Evolutionary conservation across 2,888 invertebrate genomes (phyloP).

Genomic region (Aspidapion aeneum): DNA sequence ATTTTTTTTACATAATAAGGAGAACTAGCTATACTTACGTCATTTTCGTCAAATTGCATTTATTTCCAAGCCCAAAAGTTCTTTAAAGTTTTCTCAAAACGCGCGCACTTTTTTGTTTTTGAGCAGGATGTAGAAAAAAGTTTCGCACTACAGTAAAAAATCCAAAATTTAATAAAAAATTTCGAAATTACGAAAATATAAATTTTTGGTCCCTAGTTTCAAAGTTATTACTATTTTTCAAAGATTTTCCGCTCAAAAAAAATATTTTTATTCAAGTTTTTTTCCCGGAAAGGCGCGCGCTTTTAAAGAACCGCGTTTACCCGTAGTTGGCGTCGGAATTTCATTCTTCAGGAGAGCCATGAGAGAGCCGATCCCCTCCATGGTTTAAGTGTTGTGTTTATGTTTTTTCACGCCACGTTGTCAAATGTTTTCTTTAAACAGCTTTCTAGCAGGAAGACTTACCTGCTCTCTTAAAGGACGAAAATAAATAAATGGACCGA

Average conservation of each 20-base stretch:
- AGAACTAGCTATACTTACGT: constrained; percentile 10
- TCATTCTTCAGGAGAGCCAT: neutral
- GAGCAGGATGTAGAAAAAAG: no score
- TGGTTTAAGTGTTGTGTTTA: constrained; percentile 18
- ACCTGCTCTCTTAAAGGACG: no score
- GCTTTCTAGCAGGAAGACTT: neutral
- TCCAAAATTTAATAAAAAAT: no score
- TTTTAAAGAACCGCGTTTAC: neutral
- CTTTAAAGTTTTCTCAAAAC: no score
- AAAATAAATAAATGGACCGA: no score
- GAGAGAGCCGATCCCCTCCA: no score
- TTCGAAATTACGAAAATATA: no score
- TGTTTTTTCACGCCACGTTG: constrained; percentile 14
- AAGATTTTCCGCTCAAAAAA: neutral
- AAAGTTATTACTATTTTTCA: no score
- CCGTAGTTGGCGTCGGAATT: neutral
- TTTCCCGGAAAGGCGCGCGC: neutral
- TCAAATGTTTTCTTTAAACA: constrained; percentile 6
- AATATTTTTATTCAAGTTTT: neutral
- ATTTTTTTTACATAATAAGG: neutral
- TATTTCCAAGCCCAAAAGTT: neutral
- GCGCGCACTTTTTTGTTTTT: no score
- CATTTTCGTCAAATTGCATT: constrained; percentile 24
- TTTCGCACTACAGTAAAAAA: no score
- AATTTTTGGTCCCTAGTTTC: no score